Base-by-base conservation (phyloP, 2,888 invertebrate genomes). In the Andrena camellia region DNA sequence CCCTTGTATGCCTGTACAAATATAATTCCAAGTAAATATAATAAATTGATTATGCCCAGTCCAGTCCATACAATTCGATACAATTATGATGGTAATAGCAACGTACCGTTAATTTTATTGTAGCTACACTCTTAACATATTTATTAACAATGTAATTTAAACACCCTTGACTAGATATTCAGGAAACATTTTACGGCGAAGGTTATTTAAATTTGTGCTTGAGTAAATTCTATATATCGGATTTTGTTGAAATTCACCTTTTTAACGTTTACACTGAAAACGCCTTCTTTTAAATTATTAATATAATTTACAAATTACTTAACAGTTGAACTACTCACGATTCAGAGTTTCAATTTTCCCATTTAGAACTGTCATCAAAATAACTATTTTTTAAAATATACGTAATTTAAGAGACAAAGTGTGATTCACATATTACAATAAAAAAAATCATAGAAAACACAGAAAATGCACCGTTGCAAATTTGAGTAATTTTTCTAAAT, bases 21-120 rank as follows among this genome's bases (percentile, higher is more conserved):
- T 31, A 66, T 20, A 50, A 64, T 64, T 54, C 69, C 29, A 23
- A n/a, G 52, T 59, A 73, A 66, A 79, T 48, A 64, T 26, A 52
- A 52, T 52, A 64, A 52, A 74, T 59, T 29, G 63, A 69, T 59
- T 42, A 42, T 70, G 33, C 48, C 23, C 13, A 7, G 35, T 52
- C 20, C 10, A 42, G 42, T 13, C 13, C 8, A 26, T 54, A 29
- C 54, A 63, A 70, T 54, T 42, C 20, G 2, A 1, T 20, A 42
- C 29, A 50, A 70, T 67, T 42, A 20, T 13, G 0, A 62, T 20
- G n/a, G 13, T 10, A 42, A 50, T 52, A 42, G 35, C 29, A 48
- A 48, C n/a, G n/a, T 20, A 23, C 10, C 33, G 2, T 23, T 74
- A 7, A 2, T 6, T 48, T 52, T 35, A 23, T 35, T 57, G 0